Percentiles rank a stretch among this genome's conserved stretches.
Conservation (phyloP, 2,797 vertebrate genomes). For the Tokudaia tokunoshimensis region DNA sequence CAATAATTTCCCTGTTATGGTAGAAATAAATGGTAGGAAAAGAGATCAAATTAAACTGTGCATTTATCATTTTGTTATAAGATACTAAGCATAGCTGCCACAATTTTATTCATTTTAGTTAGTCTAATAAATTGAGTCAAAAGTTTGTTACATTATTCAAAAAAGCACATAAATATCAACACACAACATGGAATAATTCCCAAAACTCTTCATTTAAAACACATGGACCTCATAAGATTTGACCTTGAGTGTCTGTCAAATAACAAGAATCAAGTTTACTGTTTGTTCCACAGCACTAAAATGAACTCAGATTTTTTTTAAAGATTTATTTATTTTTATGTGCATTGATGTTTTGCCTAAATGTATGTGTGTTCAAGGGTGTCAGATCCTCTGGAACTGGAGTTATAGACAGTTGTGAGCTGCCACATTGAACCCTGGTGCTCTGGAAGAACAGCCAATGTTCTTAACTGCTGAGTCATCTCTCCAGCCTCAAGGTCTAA, state of each 20-base stretch:
- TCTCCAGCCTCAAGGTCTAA: background rate
- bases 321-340: background rate
- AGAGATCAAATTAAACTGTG: slow-evolving; percentile 64
- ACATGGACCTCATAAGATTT: slow-evolving; percentile 9
- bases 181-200: background rate
- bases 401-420: background rate
- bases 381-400: background rate
- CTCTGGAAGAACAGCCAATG: background rate
- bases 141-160: background rate
- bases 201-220: background rate
- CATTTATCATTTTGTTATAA: slow-evolving; percentile 52
- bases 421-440: background rate
- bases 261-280: background rate
- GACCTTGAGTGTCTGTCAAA: background rate
- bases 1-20: slow-evolving; percentile 94
- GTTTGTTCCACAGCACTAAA: background rate
- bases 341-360: background rate
- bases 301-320: background rate
- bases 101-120: slow-evolving; percentile 51
- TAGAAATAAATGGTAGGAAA: slow-evolving; percentile 74
- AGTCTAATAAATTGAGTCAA: slow-evolving; percentile 25
- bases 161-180: background rate
- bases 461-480: background rate
- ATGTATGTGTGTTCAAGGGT: background rate
- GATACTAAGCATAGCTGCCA: background rate